Percentiles rank a stretch among this genome's conserved stretches.
phyloP scores from a whole-genome alignment of 2,113 vertebrate species.

The Lepus americanus region DNA sequence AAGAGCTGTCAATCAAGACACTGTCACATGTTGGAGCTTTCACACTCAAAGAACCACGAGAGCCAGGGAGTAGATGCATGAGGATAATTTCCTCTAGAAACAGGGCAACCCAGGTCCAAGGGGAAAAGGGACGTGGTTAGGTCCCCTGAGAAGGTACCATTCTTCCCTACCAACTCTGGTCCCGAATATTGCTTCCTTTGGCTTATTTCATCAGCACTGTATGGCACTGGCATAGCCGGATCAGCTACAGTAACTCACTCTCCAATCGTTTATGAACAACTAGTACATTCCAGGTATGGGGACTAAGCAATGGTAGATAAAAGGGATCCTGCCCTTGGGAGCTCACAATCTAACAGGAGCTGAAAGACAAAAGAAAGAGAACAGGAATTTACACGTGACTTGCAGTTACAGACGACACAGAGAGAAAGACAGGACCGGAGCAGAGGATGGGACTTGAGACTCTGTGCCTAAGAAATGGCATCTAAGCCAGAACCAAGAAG shows the following conservation, averaged over 20 bases:
- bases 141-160: neutral
- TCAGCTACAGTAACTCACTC: neutral
- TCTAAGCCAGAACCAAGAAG: neutral
- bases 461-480: neutral
- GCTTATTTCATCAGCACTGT: neutral
- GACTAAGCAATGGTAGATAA: neutral
- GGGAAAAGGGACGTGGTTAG: neutral
- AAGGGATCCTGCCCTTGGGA: neutral
- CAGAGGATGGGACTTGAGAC: neutral
- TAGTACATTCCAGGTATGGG: neutral
- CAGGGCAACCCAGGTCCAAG: neutral
- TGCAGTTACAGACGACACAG: neutral
- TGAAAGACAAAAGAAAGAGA: neutral
- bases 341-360: neutral
- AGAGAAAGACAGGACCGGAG: neutral
- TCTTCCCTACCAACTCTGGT: neutral
- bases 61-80: slow-evolving; percentile 48
- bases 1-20: slow-evolving; percentile 78
- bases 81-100: slow-evolving; percentile 54
- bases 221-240: neutral
- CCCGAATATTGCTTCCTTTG: neutral
- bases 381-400: neutral
- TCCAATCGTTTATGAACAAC: neutral
- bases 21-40: slow-evolving; percentile 48
- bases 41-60: slow-evolving; percentile 67